These are phyloP conservation scores for Tragelaphus imberbis DNA, from an alignment of 2,113 vertebrate species.

Conservation along the genomic window DNA sequence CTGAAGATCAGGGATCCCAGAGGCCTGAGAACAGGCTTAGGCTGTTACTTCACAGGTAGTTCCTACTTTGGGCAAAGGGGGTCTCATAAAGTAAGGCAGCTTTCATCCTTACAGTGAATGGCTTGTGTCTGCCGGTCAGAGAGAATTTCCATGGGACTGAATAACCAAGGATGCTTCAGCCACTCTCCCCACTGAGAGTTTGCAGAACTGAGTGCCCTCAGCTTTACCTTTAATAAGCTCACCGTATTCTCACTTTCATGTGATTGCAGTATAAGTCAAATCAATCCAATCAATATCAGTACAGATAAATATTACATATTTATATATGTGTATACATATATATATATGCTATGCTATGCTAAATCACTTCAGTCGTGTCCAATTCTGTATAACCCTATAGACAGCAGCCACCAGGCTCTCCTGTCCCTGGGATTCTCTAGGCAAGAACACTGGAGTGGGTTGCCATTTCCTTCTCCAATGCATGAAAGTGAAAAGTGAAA, in stretches of 20 bases:
- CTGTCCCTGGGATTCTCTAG: too few relatives aligned
- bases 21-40: not conserved
- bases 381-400: fast-evolving
- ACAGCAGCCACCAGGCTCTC: too few relatives aligned
- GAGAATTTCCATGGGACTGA: not conserved
- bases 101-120: not conserved
- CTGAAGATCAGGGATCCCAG: not conserved
- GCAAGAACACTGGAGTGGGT: too few relatives aligned
- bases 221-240: not conserved
- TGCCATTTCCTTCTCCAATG: too few relatives aligned
- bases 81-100: not conserved
- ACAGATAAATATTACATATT: not conserved
- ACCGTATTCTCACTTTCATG: not conserved
- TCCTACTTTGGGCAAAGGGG: not conserved
- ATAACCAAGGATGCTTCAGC: not conserved
- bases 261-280: not conserved
- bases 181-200: not conserved
- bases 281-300: not conserved
- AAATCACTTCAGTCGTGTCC: too few relatives aligned
- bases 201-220: fast-evolving
- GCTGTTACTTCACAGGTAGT: not conserved
- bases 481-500: too few relatives aligned
- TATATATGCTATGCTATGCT: too few relatives aligned
- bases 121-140: not conserved
- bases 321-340: too few relatives aligned